These are phyloP conservation scores for Probosciger aterrimus DNA, from an alignment of 2,113 vertebrate genomes.

Conservation along the genomic window DNA sequence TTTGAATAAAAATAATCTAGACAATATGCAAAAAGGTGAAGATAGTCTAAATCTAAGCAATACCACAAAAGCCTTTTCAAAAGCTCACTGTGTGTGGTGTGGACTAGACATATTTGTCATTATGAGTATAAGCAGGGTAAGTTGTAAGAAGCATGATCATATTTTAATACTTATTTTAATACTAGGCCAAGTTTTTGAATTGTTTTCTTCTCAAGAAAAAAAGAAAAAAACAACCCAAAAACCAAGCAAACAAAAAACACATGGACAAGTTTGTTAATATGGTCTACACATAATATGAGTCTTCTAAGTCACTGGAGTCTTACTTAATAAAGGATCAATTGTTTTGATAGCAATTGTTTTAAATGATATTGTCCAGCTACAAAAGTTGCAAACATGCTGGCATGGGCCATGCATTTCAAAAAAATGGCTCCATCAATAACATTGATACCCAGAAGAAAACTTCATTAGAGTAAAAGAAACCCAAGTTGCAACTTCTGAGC, in stretches of 20 bases:
- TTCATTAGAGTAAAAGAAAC: background rate
- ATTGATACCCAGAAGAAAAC: background rate
- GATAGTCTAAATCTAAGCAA: background rate
- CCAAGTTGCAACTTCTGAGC: background rate
- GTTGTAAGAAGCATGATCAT: background rate
- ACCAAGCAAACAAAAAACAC: background rate
- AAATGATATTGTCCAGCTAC: background rate
- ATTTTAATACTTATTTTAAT: background rate
- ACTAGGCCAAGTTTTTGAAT: background rate
- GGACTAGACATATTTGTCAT: background rate
- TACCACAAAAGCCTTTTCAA: background rate
- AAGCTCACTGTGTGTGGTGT: background rate
- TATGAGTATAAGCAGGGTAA: background rate
- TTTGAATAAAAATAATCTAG: background rate
- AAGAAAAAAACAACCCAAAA: background rate
- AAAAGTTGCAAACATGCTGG: rapidly evolving
- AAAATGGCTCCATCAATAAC: background rate
- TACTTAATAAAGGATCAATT: background rate
- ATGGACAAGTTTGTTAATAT: background rate
- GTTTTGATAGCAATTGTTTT: background rate
- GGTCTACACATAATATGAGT: background rate
- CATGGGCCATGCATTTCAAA: background rate
- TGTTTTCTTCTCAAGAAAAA: background rate
- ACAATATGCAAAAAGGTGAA: background rate
- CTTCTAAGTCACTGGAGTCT: background rate